Base-by-base conservation (phyloP, 92 coral and sea anemone species). In the Chrysogorgia sp. region DNA sequence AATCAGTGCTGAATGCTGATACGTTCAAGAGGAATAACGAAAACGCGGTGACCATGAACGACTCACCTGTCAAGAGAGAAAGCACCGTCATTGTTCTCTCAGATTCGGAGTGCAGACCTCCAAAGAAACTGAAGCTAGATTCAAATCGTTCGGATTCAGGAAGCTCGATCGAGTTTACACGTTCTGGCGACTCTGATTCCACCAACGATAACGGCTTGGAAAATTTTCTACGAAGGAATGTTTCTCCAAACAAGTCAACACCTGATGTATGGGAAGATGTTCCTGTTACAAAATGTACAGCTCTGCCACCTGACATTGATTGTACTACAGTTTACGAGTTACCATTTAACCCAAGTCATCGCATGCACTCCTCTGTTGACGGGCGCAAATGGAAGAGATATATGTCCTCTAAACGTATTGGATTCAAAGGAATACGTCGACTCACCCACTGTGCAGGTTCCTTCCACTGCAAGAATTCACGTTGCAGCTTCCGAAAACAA, bases 381-480 rank as follows among this genome's bases (percentile, higher is more conserved):
- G 86, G 86, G 13, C 45, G 86, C 20, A 62, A 74, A 45, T 82
- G 86, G 86, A 22, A 60, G 58, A 56, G 79, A 52, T 70, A 70
- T 15, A 57, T 81, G 60, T 12, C 80, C 24, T 81, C 80, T 13
- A 81, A 56, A 33, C 57, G 79, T 8, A 25, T 21, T 55, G 79
- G 57, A 24, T 71, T 58, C 28, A 40, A 23, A 20, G 75, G 83
- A 28, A 47, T 78, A 14, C 43, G 83, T 21, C 75, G 75, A 25
- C 75, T 78, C 15, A 41, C 83, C 20, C 74, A 45, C 23, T 78
- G 83, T 49, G 47, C 63, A 15, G 83, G 83, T 7, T 78, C 83
- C 5, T 59, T 43, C 33, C 45, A 22, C 41, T 78, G 83, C 22
- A 20, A 15, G n/a, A 78, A 78, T 57, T 22, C 34, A 10, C 43